These are phyloP conservation scores for Denticeps clupeoides DNA, from an alignment of 2,797 vertebrate genomes.

Conservation along the genomic window DNA sequence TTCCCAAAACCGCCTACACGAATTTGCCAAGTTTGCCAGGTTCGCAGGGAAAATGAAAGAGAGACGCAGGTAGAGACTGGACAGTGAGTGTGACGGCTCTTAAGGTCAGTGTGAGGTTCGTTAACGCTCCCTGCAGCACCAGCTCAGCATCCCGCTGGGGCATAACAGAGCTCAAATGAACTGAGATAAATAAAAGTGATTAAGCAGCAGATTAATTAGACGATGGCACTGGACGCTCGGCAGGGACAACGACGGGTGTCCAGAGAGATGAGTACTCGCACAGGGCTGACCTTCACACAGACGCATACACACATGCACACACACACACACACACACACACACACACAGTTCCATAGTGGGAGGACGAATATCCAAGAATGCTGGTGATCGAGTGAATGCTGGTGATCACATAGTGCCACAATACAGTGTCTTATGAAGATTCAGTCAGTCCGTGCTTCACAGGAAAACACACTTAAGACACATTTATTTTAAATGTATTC, in stretches of 20 bases:
- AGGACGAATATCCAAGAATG: no score
- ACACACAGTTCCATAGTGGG: background rate
- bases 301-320: conserved; percentile 5
- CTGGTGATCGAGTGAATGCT: no score
- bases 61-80: background rate
- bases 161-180: conserved; percentile 44
- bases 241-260: conserved; percentile 31
- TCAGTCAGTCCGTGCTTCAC: no score
- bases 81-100: conserved; percentile 34
- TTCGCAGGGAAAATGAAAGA: no score
- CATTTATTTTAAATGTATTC: no score
- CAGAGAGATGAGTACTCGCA: conserved; percentile 41
- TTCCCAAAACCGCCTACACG: no score
- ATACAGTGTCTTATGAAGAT: no score
- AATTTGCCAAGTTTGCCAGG: no score
- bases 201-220: conserved; percentile 54
- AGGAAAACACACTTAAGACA: no score
- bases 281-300: conserved; percentile 37
- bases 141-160: conserved; percentile 35
- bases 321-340: conserved; percentile 5
- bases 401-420: no score
- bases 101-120: conserved; percentile 50
- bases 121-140: conserved; percentile 52
- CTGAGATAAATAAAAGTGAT: conserved; percentile 65
- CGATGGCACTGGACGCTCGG: conserved; percentile 37